Conservation (phyloP, 2,797 vertebrate species). For the Enteromius anoplus region DNA sequence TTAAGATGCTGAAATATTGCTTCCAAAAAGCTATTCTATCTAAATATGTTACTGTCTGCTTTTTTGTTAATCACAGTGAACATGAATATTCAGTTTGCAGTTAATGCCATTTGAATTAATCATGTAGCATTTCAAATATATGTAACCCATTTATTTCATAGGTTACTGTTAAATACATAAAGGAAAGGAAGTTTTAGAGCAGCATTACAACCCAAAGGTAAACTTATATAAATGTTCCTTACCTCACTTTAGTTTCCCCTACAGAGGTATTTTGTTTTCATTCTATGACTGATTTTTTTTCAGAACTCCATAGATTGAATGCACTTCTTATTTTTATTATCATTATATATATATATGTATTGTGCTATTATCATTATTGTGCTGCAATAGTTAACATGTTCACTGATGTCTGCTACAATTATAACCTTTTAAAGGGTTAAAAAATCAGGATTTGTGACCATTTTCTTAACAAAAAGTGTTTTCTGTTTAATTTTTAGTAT, state of each 20-base stretch:
- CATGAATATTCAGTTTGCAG: not conserved
- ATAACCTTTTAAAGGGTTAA: not conserved
- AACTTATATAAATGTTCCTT: not conserved
- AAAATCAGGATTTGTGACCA: not conserved
- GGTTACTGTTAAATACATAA: not conserved
- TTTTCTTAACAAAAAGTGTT: not conserved
- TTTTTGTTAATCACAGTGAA: not conserved
- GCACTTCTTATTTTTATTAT: not conserved
- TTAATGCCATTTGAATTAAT: not conserved
- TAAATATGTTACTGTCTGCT: constrained; percentile 42
- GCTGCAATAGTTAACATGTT: not conserved
- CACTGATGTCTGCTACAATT: not conserved
- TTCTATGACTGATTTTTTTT: not conserved
- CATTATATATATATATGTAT: not conserved
- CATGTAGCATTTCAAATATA: not conserved
- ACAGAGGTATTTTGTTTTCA: not conserved
- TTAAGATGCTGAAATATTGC: constrained; percentile 82
- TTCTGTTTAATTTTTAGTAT: not conserved
- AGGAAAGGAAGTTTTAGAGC: not conserved
- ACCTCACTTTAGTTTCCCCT: not conserved
- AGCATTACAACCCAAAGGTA: not conserved
- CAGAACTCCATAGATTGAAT: not conserved
- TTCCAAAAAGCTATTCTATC: constrained; percentile 76
- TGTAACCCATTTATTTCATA: not conserved
- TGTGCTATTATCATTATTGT: no score